Base-by-base conservation (phyloP, 2,888 invertebrate species). In the Tethea ocularis region DNA sequence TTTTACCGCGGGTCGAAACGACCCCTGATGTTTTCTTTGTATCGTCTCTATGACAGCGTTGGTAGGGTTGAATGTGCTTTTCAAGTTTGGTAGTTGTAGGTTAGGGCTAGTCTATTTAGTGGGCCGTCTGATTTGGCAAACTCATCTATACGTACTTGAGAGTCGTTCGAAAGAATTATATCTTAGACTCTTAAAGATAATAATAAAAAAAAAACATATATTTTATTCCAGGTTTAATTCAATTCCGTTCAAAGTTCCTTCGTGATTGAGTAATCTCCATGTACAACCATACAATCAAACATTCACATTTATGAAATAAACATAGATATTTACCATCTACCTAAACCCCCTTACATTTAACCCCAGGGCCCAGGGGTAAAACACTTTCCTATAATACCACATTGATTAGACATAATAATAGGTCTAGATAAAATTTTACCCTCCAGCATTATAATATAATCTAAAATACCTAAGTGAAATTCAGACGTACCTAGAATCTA, bases 1-100 rank as follows among this genome's bases (percentile, higher is more conserved):
- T 78, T 78, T 80, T 63, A 71, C 77, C 65, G 79, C 68, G 80
- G 80, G 82, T 78, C 80, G 80, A 73, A 78, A 73, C 72, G 65
- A 62, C 64, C 73, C 81, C 78, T 67, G 71, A 72, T 68, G 69
- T 72, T 74, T 73, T 73, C 75, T 78, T 77, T 76, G 75, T 73
- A 65, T 63, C 61, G 63, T 61, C 64, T 66, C 57, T 67, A 23
- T 22, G 29, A 61, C 61, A 55, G 63, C 56, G 53, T 58, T 55
- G 51, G 36, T 72, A 69, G 80, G 81, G 80, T 82, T 78, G 67
- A 73, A 75, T 82, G 82, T 75, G 73, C 80, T 78, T 83, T 82
- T 81, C 78, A 68, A 67, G 67, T 51, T 33, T 57, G 59, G 54
- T 17, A 29, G 52, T 17, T 17, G 24, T 26, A 26, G 11, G 13